Percentiles rank a stretch among this genome's conserved stretches.
Evolutionary conservation across 2,888 invertebrate genomes (phyloP).

Genomic region (Lymantria monacha): DNA sequence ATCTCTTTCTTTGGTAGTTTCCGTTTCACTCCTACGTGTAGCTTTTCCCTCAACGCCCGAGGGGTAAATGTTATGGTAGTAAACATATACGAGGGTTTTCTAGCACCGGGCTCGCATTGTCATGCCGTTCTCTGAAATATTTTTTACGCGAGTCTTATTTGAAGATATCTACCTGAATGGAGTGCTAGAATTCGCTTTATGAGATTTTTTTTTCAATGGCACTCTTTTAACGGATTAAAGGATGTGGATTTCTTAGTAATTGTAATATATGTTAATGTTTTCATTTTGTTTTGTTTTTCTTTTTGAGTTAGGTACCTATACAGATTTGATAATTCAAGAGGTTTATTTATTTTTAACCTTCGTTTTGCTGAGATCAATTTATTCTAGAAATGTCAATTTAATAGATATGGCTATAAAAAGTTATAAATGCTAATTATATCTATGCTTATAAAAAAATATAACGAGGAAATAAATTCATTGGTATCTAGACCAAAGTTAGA

Average conservation of each 20-base stretch:
- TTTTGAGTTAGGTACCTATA: background rate
- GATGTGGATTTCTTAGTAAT: conserved; percentile 57
- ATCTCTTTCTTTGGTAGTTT: conserved; percentile 41
- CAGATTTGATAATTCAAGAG: no score
- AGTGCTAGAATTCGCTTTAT: conserved; percentile 78
- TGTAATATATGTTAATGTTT: conserved; percentile 27
- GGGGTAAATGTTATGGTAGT: conserved; percentile 82
- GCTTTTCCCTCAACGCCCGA: conserved; percentile 79
- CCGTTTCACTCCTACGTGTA: conserved; percentile 56
- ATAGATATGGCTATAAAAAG: no score
- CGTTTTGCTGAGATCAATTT: no score
- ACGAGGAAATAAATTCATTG: no score
- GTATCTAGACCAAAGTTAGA: no score
- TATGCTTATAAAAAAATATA: no score
- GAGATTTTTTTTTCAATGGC: conserved; percentile 64
- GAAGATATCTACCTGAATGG: conserved; percentile 77
- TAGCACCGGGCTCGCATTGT: conserved; percentile 71
- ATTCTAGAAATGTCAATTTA: no score
- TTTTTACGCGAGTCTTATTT: conserved; percentile 77
- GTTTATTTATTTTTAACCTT: no score
- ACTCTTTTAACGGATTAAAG: conserved; percentile 66
- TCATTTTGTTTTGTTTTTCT: conserved; percentile 1
- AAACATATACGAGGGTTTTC: conserved; percentile 81
- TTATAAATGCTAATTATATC: no score
- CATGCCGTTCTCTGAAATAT: conserved; percentile 65